Evolutionary conservation across 2,113 vertebrate genomes (phyloP), one percentile per base, ranked within the genome.

Genomic region (Elephas maximus): DNA sequence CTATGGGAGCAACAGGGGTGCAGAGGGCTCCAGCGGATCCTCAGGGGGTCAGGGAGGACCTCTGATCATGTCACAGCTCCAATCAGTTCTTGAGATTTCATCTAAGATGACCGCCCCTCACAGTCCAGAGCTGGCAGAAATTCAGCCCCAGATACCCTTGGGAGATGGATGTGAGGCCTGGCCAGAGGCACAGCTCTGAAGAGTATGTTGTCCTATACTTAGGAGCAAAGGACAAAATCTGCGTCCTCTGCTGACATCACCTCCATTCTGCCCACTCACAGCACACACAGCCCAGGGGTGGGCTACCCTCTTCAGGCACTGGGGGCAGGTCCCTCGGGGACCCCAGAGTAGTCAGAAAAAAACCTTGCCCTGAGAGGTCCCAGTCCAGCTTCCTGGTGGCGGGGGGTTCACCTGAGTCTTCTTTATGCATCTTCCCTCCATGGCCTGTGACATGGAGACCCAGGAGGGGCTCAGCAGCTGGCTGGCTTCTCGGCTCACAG

Each of bases 1-100:
- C 74, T 95, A 8, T 92, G 80, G 93, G 93, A 90, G 92, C 78
- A 80, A 88, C 93, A 10, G 78, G 85, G 83, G 74, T n/a, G 82
- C 90, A 98, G 97, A 65, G 87, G 87, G 28, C 33, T 79, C 96
- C 95, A 92, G 81, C 86, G 93, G 33, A 18, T 51, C 30, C 30
- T 74, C 4, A 7, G 30, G 5, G 18, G 48, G 95, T 90, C 83
- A 51, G 92, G 90, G 71, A 53, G 67, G 84, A 91, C 86, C 96
- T 97, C 97, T 93, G 95, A 97, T 98, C 92, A 96, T 97, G 90
- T 98, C 97, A 97, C 71, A 97, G 96, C 94, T 96, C 94, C 97
- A 89, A 91, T 84, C 90, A 93, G 94, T 95, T 97, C 96, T 96
- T 73, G 87, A 94, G 87, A 92, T 88, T 96, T 98, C 94, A 96